Percentiles rank a stretch among this genome's conserved stretches.
These are phyloP conservation scores for Heterotilapia buettikoferi DNA, from an alignment of 2,113 vertebrate genomes.

Conservation along the genomic window DNA sequence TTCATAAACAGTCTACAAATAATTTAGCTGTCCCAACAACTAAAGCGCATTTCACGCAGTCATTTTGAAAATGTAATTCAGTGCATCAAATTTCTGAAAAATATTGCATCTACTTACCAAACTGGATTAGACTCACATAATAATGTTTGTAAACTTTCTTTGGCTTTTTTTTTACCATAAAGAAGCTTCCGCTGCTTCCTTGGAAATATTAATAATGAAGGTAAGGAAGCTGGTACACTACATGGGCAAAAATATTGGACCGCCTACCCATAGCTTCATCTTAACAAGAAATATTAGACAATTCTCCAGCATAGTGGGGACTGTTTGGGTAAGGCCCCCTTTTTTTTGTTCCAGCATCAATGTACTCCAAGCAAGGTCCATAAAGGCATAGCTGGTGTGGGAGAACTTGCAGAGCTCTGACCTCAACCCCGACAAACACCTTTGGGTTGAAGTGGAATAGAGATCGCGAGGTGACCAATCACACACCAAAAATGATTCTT, in stretches of 20 bases:
- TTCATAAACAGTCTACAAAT: not conserved
- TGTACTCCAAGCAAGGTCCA: not conserved
- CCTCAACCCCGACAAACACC: not conserved
- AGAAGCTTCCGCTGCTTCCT: not conserved
- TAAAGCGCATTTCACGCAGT: not conserved
- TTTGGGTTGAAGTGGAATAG: not conserved
- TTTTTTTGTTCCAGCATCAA: not conserved
- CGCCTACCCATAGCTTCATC: not conserved
- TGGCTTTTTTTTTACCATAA: conserved; percentile 47
- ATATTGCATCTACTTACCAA: not conserved
- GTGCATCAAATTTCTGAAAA: not conserved
- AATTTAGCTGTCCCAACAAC: not conserved
- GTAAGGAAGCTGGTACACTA: not conserved
- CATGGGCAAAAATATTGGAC: not conserved
- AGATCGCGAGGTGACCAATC: not conserved
- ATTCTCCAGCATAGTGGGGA: not conserved
- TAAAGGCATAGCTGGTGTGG: not conserved
- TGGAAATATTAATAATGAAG: not conserved
- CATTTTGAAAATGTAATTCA: not conserved
- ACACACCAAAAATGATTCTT: not conserved
- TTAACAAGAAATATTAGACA: not conserved
- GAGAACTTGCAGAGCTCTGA: not conserved
- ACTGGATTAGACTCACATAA: not conserved
- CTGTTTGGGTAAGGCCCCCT: not conserved
- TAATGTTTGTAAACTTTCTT: conserved; percentile 50